Percentiles rank a stretch among this genome's conserved stretches.
These are phyloP conservation scores for Agelastica alni DNA, from an alignment of 2,888 invertebrate genomes.

Conservation along the genomic window DNA sequence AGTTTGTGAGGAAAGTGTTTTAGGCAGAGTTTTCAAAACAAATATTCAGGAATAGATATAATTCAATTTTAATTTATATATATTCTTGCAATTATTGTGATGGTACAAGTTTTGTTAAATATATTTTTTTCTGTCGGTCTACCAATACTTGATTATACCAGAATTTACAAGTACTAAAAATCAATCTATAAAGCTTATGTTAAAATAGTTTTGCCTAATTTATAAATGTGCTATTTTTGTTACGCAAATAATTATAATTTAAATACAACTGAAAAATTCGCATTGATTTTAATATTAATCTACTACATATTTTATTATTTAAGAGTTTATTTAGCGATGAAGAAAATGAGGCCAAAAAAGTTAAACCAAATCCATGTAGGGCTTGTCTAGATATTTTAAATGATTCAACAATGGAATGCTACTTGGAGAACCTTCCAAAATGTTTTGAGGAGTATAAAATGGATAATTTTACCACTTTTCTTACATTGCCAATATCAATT, in stretches of 20 bases:
- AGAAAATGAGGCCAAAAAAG: constrained; percentile 51
- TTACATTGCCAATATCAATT: constrained; percentile 72
- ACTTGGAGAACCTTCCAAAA: constrained; percentile 61
- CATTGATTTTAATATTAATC: no score
- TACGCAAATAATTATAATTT: no score
- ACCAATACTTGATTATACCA: no score
- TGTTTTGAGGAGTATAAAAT: constrained; percentile 65
- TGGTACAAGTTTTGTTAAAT: no score
- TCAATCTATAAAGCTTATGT: no score
- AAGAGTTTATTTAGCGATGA: constrained; percentile 16
- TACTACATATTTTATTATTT: neutral
- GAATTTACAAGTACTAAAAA: no score
- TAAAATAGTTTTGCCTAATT: no score
- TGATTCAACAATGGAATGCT: constrained; percentile 58
- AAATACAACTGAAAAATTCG: no score
- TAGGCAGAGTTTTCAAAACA: neutral
- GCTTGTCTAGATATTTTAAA: constrained; percentile 77
- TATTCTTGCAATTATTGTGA: no score
- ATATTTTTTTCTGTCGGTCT: no score
- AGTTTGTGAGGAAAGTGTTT: neutral
- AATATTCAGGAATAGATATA: no score
- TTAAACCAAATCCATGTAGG: constrained; percentile 63
- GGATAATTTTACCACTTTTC: constrained; percentile 67
- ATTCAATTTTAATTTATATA: no score
- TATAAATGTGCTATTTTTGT: neutral